Conservation (phyloP, 2,113 vertebrate genomes). For the Hemiscyllium ocellatum region DNA sequence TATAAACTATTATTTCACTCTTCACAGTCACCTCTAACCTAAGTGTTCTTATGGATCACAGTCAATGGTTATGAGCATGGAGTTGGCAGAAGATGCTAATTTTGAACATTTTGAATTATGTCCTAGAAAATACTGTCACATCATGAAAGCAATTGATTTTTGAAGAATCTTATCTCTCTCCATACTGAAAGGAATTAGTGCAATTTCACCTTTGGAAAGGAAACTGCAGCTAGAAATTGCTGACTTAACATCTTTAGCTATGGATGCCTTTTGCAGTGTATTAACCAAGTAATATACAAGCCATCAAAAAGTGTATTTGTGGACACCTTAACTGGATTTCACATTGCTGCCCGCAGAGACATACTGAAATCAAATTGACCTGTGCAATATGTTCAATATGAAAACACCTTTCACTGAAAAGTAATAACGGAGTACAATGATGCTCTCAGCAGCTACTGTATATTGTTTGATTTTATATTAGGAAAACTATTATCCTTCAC, state of each 20-base stretch:
- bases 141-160: constrained; percentile 41
- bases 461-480: constrained; percentile 21
- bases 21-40: constrained; percentile 47
- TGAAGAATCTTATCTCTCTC: background rate
- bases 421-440: constrained; percentile 7
- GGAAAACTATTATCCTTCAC: background rate
- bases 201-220: background rate
- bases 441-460: constrained; percentile 2
- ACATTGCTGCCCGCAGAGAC: background rate
- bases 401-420: background rate
- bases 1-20: constrained; percentile 43
- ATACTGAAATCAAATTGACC: constrained; percentile 25
- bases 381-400: constrained; percentile 10
- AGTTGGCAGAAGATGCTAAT: constrained; percentile 51
- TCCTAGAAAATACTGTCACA: constrained; percentile 47
- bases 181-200: background rate
- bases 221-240: background rate
- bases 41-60: constrained; percentile 55
- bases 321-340: background rate
- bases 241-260: background rate
- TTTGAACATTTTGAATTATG: constrained; percentile 56
- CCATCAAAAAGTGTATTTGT: background rate
- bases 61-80: constrained; percentile 52
- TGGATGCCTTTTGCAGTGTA: background rate
- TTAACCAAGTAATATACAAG: background rate